These are phyloP conservation scores for Mustela nigripes DNA, from an alignment of 2,113 vertebrate genomes.

Conservation along the genomic window DNA sequence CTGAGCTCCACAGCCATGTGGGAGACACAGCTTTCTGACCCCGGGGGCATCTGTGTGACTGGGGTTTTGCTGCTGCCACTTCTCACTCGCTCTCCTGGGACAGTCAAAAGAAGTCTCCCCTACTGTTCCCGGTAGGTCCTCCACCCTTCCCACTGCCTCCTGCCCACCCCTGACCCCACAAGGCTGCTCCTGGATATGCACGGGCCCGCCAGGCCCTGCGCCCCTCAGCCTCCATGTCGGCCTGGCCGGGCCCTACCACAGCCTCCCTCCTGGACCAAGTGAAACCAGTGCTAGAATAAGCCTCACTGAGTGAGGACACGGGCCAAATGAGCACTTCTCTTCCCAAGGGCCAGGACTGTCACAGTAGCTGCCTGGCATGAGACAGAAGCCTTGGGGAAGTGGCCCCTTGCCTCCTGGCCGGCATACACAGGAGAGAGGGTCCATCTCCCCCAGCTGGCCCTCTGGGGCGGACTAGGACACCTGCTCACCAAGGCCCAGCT, in stretches of 20 bases:
- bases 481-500: not conserved
- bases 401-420: not conserved
- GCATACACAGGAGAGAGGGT: not conserved
- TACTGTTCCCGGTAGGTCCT: not conserved
- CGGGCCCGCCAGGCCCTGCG: not conserved
- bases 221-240: not conserved
- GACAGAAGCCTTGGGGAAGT: not conserved
- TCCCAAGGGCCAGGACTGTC: not conserved
- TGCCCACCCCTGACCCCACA: too few species aligned
- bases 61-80: not conserved
- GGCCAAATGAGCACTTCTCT: not conserved
- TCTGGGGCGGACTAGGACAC: not conserved
- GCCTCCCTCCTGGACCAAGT: not conserved
- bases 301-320: not conserved
- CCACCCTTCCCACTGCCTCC: not conserved
- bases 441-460: not conserved
- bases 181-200: not conserved
- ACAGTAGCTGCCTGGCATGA: too few species aligned
- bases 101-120: not conserved
- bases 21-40: not conserved
- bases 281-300: not conserved
- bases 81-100: not conserved
- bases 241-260: not conserved
- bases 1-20: not conserved
- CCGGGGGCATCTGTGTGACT: not conserved